Percentiles rank a stretch among this genome's conserved stretches.
Conservation (phyloP, 2,113 vertebrate genomes). For the Astatoreochromis straeleni region DNA sequence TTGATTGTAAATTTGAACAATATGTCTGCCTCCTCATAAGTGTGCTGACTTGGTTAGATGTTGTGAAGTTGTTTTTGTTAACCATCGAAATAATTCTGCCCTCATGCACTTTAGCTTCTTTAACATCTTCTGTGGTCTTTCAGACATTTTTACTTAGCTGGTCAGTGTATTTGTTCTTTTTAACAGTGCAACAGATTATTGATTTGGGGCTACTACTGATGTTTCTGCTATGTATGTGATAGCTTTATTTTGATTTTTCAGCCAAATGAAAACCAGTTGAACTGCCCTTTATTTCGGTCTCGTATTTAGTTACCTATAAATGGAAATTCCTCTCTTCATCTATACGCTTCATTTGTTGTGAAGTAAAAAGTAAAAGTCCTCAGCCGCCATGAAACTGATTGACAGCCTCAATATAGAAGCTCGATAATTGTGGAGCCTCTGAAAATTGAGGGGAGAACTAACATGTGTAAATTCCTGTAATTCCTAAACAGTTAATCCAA, state of each 20-base stretch:
- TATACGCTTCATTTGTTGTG: neutral
- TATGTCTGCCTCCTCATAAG: neutral
- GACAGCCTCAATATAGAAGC: neutral
- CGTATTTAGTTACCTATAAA: neutral
- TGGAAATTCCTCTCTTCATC: neutral
- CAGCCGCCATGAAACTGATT: neutral
- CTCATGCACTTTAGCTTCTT: neutral
- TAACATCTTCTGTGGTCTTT: neutral
- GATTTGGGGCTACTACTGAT: neutral
- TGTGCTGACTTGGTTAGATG: neutral
- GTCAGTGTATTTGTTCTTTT: neutral
- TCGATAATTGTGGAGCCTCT: neutral
- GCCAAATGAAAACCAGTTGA: neutral
- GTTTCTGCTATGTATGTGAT: neutral
- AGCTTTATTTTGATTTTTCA: neutral
- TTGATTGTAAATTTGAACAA: neutral
- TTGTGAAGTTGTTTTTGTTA: neutral
- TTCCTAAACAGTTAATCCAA: neutral
- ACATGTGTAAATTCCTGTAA: neutral
- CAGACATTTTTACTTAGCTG: neutral
- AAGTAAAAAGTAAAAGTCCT: neutral
- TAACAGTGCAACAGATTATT: neutral
- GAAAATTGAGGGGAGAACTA: neutral
- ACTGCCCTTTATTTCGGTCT: neutral
- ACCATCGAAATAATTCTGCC: rapidly evolving